These are phyloP conservation scores for Lytechinus variegatus DNA, from an alignment of 35 echinoderm and acorn worm genomes.

Conservation along the genomic window DNA sequence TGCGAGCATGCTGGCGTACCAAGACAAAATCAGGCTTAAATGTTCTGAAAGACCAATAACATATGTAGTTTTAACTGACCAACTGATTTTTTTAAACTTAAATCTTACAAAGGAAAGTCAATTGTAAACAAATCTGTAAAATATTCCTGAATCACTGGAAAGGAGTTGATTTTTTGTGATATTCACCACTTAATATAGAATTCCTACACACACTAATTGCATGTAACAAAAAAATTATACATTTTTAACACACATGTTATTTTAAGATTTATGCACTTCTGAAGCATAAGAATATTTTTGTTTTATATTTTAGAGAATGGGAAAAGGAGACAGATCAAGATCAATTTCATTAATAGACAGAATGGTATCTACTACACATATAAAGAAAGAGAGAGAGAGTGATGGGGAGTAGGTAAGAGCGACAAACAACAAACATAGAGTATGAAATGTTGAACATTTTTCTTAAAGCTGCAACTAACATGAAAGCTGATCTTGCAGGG, in stretches of 20 bases:
- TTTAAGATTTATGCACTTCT: no score
- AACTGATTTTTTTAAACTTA: neutral
- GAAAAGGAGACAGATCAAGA: neutral
- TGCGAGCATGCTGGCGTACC: conserved; percentile 87
- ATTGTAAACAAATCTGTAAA: no score
- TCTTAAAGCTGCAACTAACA: neutral
- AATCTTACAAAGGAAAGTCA: no score
- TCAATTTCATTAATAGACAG: neutral
- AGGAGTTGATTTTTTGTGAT: no score
- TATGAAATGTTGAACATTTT: neutral
- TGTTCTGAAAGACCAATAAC: conserved; percentile 57
- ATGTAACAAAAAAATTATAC: no score
- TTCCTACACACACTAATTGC: no score
- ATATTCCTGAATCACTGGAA: no score
- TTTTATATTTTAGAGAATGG: neutral
- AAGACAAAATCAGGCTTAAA: conserved; percentile 98
- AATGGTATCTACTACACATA: no score
- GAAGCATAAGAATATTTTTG: no score
- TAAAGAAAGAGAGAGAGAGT: neutral
- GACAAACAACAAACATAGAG: neutral
- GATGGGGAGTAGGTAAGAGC: neutral
- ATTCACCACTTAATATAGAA: no score
- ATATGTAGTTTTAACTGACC: neutral
- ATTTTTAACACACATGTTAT: no score
- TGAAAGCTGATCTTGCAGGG: neutral